These are phyloP conservation scores for Bombus balteatus DNA, from an alignment of 1,140 invertebrate species.

Conservation along the genomic window DNA sequence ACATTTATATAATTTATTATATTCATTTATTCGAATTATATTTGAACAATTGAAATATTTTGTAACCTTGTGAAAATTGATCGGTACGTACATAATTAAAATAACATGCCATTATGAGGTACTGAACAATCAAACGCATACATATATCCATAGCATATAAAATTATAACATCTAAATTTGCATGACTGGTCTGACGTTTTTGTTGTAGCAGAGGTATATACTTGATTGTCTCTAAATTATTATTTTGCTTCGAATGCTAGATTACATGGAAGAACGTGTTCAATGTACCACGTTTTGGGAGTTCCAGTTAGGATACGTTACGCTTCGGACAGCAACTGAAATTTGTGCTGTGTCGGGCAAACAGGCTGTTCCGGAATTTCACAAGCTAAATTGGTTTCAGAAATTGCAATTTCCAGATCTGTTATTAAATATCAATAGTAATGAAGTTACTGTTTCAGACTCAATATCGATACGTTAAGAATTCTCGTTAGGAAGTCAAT, in stretches of 20 bases:
- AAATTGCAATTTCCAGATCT: not conserved
- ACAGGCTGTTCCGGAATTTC: conserved; percentile 8
- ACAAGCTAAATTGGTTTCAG: conserved; percentile 17
- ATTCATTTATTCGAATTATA: too few species aligned
- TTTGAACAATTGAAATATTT: not conserved
- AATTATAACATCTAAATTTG: not conserved
- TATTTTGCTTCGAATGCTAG: not conserved
- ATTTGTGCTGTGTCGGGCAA: conserved; percentile 15
- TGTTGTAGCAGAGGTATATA: not conserved
- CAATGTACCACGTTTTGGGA: not conserved
- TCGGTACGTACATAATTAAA: not conserved
- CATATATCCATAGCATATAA: too few species aligned
- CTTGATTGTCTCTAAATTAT: not conserved
- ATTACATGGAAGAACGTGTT: conserved; percentile 5
- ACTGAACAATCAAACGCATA: not conserved
- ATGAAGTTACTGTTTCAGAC: not conserved
- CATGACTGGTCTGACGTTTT: not conserved
- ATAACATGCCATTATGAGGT: not conserved
- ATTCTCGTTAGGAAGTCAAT: not conserved
- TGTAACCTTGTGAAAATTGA: not conserved
- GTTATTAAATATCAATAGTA: conserved; percentile 5
- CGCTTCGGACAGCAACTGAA: conserved; percentile 23
- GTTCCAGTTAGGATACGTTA: conserved; percentile 15
- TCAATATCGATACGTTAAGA: not conserved
- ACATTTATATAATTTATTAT: not conserved